These are phyloP conservation scores for Euphydryas editha DNA, from an alignment of 2,888 invertebrate species.

Conservation along the genomic window DNA sequence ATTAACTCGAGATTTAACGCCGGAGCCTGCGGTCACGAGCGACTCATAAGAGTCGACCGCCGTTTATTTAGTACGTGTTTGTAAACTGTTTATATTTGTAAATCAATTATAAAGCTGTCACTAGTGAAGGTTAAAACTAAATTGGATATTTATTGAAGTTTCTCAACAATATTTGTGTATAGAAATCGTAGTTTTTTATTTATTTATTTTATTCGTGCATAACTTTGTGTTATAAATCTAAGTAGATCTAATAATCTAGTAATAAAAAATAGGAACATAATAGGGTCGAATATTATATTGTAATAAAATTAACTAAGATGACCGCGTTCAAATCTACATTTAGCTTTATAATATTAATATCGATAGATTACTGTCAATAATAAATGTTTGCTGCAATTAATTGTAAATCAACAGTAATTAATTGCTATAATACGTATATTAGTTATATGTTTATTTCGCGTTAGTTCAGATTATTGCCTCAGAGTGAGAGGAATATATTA, in stretches of 20 bases:
- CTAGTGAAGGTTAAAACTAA: conserved; percentile 8
- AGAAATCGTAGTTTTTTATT: not conserved
- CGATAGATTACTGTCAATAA: too few relatives aligned
- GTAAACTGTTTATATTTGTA: conserved; percentile 14
- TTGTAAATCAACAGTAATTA: not conserved
- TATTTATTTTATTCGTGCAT: not conserved
- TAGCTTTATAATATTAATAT: too few relatives aligned
- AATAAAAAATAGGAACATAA: too few relatives aligned
- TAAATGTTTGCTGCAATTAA: not conserved
- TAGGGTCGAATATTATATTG: too few relatives aligned
- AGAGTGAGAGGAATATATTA: not conserved
- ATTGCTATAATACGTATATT: not conserved
- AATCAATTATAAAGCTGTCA: conserved; percentile 13
- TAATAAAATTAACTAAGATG: too few relatives aligned
- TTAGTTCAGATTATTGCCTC: not conserved
- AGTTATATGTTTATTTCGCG: not conserved
- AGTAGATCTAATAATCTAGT: too few relatives aligned
- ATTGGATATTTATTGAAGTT: conserved; percentile 5
- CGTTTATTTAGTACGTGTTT: conserved; percentile 8
- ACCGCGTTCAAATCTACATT: too few relatives aligned
- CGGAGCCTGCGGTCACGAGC: not conserved
- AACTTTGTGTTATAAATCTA: too few relatives aligned
- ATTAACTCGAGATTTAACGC: not conserved
- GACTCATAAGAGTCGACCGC: not conserved
- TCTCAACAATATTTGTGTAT: not conserved